phyloP scores from a whole-genome alignment of 2,797 vertebrate species.

The Oryzias sinensis region DNA sequence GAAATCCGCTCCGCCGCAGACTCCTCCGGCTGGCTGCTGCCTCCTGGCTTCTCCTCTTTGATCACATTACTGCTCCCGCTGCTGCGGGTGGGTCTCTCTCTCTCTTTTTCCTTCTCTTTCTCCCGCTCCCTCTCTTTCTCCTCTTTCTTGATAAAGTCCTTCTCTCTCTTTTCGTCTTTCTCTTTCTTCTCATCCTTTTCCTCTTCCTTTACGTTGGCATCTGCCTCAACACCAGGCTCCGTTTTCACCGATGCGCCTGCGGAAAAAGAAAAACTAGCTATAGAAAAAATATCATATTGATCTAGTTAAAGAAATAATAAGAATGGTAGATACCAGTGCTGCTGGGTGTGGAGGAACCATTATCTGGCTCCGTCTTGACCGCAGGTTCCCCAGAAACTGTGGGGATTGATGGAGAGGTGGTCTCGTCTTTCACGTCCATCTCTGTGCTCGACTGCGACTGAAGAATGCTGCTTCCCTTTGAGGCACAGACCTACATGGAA shows the following conservation, averaged over 20 bases:
- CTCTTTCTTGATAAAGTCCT: slow-evolving; percentile 81
- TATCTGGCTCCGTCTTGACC: slow-evolving; percentile 85
- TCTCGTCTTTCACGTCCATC: slow-evolving; percentile 88
- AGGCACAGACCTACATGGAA: slow-evolving; percentile 79
- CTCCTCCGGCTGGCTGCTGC: slow-evolving; percentile 77
- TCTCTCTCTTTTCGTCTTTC: slow-evolving; percentile 74
- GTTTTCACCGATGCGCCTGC: slow-evolving; percentile 70
- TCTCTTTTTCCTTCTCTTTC: slow-evolving; percentile 73
- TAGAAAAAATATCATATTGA: too few relatives aligned
- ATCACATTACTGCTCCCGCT: slow-evolving; percentile 40
- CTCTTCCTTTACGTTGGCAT: slow-evolving; percentile 83
- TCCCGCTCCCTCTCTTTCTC: slow-evolving; percentile 78
- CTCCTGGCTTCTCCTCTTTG: slow-evolving; percentile 77
- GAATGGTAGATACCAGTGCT: slow-evolving; percentile 62
- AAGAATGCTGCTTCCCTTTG: slow-evolving; percentile 84
- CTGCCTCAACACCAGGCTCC: slow-evolving; percentile 78
- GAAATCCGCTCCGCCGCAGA: slow-evolving; percentile 64
- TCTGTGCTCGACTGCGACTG: slow-evolving; percentile 93
- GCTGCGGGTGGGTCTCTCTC: slow-evolving; percentile 67
- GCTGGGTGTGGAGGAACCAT: slow-evolving; percentile 74
- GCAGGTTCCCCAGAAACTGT: slow-evolving; percentile 67
- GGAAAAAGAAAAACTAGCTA: neutral
- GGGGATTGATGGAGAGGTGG: slow-evolving; percentile 64
- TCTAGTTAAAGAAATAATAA: too few relatives aligned
- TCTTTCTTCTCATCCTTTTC: slow-evolving; percentile 86